Base-by-base conservation (phyloP, 2,113 vertebrate species). In the Mormyrus iriodes region DNA sequence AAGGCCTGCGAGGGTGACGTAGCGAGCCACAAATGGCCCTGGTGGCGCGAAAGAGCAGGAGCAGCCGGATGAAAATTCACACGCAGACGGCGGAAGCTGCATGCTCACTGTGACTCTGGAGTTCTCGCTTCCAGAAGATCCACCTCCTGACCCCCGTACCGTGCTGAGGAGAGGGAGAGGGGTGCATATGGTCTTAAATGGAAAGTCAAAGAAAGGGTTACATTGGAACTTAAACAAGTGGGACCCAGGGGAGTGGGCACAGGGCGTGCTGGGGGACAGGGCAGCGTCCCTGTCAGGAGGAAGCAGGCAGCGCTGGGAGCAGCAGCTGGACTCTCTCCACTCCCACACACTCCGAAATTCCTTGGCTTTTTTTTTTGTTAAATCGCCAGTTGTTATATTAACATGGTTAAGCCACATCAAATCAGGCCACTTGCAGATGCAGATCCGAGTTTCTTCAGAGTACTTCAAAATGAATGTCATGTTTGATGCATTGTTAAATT, bases 81-180 rank as follows among this genome's bases (percentile, higher is more conserved):
- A 76, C 27, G 69, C 27, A 4, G 7, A 83, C 19, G 48, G 31
- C 2, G 31, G 21, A 21, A 21, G 42, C 39, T 24, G 65, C 88
- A 86, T 21, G 65, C 53, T 89, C 88, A 89, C 88, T 53, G 48
- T 85, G 82, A 89, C 88, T 89, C 6, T 17, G 73, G 73, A 53
- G 31, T 55, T 48, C 35, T 52, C 51, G 6, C 31, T 53, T 15
- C 82, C 17, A 73, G 48, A 88, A 17, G 51, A 39, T 19, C 44
- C 17, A 69, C 89, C 58, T 49, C 17, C 24, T 86, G 42, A 86
- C 39, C 83, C 9, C 27, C 3, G 8, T 2, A 10, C 27, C 4
- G 53, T 12, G 9, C 85, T 86, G 73, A 4, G 35, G 13, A 4
- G 17, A n/a, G 69, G 27, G 31, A 10, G 31, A 39, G 69, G 73